Conservation (phyloP, 2,888 invertebrate species). For the Troides helena region DNA sequence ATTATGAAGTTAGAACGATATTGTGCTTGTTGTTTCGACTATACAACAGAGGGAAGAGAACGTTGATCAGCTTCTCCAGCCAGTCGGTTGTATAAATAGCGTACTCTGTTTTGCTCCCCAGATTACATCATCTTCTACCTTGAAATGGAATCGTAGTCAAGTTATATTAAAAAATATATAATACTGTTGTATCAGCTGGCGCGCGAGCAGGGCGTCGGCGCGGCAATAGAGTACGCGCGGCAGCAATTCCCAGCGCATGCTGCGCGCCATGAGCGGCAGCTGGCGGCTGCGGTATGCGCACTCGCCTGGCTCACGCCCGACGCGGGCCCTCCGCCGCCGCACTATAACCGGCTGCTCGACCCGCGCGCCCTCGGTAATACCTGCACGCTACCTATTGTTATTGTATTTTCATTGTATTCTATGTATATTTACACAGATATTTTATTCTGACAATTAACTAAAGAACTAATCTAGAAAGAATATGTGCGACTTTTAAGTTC, state of each 20-base stretch:
- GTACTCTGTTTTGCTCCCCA: no score
- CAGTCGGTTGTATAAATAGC: no score
- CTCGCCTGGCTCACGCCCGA: slow-evolving; percentile 67
- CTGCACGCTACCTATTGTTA: neutral
- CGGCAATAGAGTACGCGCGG: slow-evolving; percentile 93
- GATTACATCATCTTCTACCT: no score
- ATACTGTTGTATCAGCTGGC: slow-evolving; percentile 48
- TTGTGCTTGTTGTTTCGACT: no score
- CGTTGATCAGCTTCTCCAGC: no score
- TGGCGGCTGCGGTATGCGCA: slow-evolving; percentile 71
- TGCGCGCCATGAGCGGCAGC: slow-evolving; percentile 68
- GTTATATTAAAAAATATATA: neutral
- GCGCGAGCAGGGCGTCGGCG: slow-evolving; percentile 82
- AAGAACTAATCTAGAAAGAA: no score
- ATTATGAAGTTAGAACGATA: no score
- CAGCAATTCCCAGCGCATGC: slow-evolving; percentile 87
- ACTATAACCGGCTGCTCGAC: slow-evolving; percentile 62
- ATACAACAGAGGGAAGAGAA: no score
- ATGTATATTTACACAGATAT: neutral
- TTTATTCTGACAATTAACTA: no score
- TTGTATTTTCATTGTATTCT: neutral
- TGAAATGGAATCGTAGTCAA: no score
- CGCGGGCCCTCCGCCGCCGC: slow-evolving; percentile 56
- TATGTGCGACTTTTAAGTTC: no score
- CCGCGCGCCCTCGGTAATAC: slow-evolving; percentile 52